Evolutionary conservation across 1,140 invertebrate genomes (phyloP).

Genomic region (Gryon sp.): DNA sequence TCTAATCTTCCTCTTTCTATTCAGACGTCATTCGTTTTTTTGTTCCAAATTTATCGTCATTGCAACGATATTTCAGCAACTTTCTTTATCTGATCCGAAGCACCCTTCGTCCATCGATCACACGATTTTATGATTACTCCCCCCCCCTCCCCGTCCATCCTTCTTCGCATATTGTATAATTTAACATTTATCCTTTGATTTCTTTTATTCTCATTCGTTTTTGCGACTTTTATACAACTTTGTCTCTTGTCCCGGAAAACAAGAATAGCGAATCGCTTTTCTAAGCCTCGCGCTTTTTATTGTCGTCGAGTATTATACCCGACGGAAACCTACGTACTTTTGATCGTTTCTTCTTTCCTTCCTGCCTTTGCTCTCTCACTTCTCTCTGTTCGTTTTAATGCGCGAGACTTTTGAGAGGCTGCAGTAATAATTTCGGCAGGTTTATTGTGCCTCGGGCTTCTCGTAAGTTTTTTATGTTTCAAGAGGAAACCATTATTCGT

Average conservation of each 20-base stretch:
- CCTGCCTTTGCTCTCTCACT: constrained; percentile 14
- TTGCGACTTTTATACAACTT: background rate
- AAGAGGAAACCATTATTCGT: constrained; percentile 71
- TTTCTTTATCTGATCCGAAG: constrained; percentile 48
- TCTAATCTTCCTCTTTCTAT: constrained; percentile 36
- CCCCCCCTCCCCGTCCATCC: background rate
- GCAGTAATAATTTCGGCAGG: constrained; percentile 72
- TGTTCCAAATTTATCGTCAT: constrained; percentile 27
- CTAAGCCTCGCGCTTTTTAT: constrained; percentile 56
- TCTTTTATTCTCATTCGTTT: background rate
- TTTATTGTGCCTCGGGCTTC: constrained; percentile 69
- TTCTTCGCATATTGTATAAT: constrained; percentile 33
- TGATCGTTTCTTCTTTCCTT: constrained; percentile 39
- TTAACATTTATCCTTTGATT: constrained; percentile 34
- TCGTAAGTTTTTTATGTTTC: constrained; percentile 70
- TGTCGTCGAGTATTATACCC: constrained; percentile 52
- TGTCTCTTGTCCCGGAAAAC: constrained; percentile 14
- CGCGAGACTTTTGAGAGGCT: constrained; percentile 63
- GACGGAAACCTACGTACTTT: constrained; percentile 50
- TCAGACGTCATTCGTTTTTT: constrained; percentile 15
- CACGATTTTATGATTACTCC: constrained; percentile 27
- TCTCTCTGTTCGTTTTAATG: constrained; percentile 47
- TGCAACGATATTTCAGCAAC: constrained; percentile 21
- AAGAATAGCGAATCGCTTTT: constrained; percentile 28
- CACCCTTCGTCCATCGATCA: constrained; percentile 28